Evolutionary conservation across 1,140 invertebrate genomes (phyloP).

Genomic region (Bursaphelenchus mucronatus): DNA sequence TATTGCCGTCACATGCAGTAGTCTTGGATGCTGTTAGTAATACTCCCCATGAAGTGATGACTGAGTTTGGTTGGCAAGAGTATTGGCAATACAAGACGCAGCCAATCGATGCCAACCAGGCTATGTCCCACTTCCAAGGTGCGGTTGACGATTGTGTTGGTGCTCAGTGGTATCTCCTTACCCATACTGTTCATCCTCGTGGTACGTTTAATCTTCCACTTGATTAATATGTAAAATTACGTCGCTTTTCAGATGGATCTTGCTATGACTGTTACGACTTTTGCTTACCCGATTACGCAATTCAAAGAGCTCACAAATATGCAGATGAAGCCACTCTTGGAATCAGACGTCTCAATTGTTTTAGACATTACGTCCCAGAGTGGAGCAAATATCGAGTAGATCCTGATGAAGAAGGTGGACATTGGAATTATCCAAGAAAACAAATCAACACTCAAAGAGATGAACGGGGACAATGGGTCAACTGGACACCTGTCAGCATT

Average conservation of each 20-base stretch:
- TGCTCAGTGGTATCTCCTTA: slow-evolving; percentile 57
- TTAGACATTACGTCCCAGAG: slow-evolving; percentile 41
- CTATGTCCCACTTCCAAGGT: slow-evolving; percentile 44
- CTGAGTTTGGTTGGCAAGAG: slow-evolving; percentile 59
- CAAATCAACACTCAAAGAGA: slow-evolving; percentile 41
- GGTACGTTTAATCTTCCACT: slow-evolving; percentile 25
- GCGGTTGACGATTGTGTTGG: slow-evolving; percentile 46
- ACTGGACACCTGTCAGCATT: slow-evolving; percentile 25
- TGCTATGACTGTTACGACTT: slow-evolving; percentile 58
- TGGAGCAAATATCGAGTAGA: slow-evolving; percentile 35
- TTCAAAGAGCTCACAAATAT: slow-evolving; percentile 56
- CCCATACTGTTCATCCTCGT: slow-evolving; percentile 55
- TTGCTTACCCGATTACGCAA: slow-evolving; percentile 58
- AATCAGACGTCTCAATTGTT: slow-evolving; percentile 44
- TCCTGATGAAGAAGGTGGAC: slow-evolving; percentile 37
- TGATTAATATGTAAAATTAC: slow-evolving; percentile 18
- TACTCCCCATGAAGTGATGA: slow-evolving; percentile 46
- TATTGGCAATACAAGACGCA: slow-evolving; percentile 57
- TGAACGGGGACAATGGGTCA: slow-evolving; percentile 32
- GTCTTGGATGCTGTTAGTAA: slow-evolving; percentile 39
- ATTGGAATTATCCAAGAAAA: slow-evolving; percentile 39
- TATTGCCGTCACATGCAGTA: slow-evolving; percentile 39
- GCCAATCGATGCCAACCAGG: slow-evolving; percentile 39
- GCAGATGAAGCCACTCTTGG: slow-evolving; percentile 47
- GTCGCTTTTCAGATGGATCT: slow-evolving; percentile 43